Evolutionary conservation across 64 coral and sea anemone species (phyloP), one percentile per base, ranked within the genome.

Genomic region (Stichodactyla mertensii): DNA sequence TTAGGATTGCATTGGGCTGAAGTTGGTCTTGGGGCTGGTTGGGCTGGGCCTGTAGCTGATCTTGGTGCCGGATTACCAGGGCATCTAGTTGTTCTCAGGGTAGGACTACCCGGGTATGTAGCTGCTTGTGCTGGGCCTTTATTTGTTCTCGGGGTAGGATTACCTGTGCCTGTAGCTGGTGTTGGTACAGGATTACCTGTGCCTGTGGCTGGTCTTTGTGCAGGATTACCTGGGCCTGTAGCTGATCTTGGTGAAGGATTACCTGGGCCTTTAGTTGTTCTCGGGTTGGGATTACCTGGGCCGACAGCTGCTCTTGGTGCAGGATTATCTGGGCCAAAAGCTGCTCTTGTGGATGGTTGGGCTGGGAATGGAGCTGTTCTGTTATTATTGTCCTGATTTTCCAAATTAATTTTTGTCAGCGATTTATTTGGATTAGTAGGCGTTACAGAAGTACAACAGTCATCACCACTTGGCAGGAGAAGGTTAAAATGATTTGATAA

Each of bases 401-500:
- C 36, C 36, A 27, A 69, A 22, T 52, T 51, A 5, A 78, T 51
- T 36, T 36, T 51, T 78, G 45, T 51, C 9, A 51, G 7, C 20
- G 74, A 27, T 13, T 27, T 51, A 36, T 10, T 4, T 57, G 51
- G 16, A 56, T 78, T 87, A 16, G 67, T 22, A 12, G 86, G 86
- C 6, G 16, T 62, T 56, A 57, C 51, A 83, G 83, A 28, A 54
- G 16, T 16, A 62, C 83, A 87, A 91, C 85, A 87, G 85, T 55
- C 82, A 55, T 83, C 60, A 56, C 55, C 57, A 59, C 57, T 45
- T 52, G 84, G 55, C 77, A 91, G 71, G 14, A 83, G 70, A 57
- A 86, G 58, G 61, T 91, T 86, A 85, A 91, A 91, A 79, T 91
- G 57, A 55, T 85, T 86, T 80, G 84, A 57, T 83, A 84, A 66